Evolutionary conservation across 2,888 invertebrate species (phyloP).

Genomic region (Epinotia nisella): DNA sequence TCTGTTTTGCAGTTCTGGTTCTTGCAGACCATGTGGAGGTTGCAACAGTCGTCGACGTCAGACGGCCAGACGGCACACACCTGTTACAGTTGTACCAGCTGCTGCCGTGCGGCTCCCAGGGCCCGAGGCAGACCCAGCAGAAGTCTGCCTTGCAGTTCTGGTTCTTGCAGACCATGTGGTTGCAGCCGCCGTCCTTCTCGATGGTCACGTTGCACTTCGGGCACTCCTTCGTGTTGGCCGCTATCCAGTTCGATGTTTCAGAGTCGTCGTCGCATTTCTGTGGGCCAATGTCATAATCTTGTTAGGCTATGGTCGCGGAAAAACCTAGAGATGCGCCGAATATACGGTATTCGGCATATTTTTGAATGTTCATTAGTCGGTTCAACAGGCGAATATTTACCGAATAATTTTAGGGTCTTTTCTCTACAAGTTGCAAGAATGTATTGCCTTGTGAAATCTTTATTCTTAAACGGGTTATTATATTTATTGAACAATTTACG

Average conservation of each 20-base stretch:
- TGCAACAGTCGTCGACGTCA: too few species aligned
- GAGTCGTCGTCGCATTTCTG: constrained; percentile 99
- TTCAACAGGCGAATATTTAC: too few species aligned
- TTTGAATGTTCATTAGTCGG: too few species aligned
- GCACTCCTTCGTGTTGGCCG: constrained; percentile 99
- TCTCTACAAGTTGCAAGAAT: too few species aligned
- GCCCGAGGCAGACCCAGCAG: constrained; percentile 99
- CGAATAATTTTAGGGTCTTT: too few species aligned
- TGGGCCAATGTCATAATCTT: background rate
- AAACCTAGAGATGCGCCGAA: too few species aligned
- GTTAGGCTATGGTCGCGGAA: background rate
- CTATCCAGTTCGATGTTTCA: constrained; percentile 99
- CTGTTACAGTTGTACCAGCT: constrained; percentile 99
- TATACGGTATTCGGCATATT: too few species aligned
- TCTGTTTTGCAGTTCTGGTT: constrained; percentile 99
- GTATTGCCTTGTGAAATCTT: too few species aligned
- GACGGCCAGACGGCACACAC: too few species aligned
- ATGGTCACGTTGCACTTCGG: constrained; percentile 99
- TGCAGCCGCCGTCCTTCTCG: constrained; percentile 99
- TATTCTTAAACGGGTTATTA: too few species aligned
- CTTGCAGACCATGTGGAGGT: constrained; percentile 99
- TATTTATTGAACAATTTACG: too few species aligned
- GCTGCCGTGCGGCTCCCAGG: constrained; percentile 99
- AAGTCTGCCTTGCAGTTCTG: constrained; percentile 99
- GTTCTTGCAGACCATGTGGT: constrained; percentile 99